Base-by-base conservation (phyloP, 2,888 invertebrate species). In the Leucophenga maculata region DNA sequence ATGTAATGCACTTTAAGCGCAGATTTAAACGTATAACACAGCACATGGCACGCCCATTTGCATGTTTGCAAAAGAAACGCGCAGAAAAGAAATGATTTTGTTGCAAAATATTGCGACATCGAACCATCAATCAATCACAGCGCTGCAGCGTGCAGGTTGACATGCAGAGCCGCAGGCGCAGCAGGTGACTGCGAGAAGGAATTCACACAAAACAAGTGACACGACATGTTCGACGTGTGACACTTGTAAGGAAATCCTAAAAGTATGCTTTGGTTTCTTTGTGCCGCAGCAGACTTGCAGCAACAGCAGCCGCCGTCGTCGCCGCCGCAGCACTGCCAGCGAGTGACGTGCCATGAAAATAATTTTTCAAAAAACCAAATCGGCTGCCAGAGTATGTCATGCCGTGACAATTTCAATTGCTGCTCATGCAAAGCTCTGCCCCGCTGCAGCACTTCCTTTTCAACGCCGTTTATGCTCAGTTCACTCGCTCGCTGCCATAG, bases 41-140 rank as follows among this genome's bases (percentile, higher is more conserved):
- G n/a, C 4, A 26, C 26, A 26, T 3, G 4, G 4, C 26, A 26
- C 26, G 26, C 26, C 26, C 26, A 26, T 26, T 26, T 26, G 26
- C 26, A 26, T 26, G 26, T 26, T 26, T 26, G 4, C 26, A 26
- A 26, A 26, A 26, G 4, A 26, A 26, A 26, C n/a, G n/a, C n/a
- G n/a, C n/a, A n/a, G n/a, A 26, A 26, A 26, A 26, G 26, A 26
- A 26, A 26, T 26, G 26, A 79, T 77, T 74, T 78, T 79, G 79
- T 81, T 26, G 26, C 26, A 26, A 26, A 26, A n/a, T n/a, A n/a
- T n/a, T n/a, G n/a, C n/a, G 79, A 76, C 81, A 80, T 78, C 79
- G 73, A 80, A 78, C 75, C 69, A 72, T 75, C 75, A 70, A 80
- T 75, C 79, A 72, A 79, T 82, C 81, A 75, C 77, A 74, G 67